phyloP scores from a whole-genome alignment of 2,888 invertebrate genomes.

The Sipha maydis region DNA sequence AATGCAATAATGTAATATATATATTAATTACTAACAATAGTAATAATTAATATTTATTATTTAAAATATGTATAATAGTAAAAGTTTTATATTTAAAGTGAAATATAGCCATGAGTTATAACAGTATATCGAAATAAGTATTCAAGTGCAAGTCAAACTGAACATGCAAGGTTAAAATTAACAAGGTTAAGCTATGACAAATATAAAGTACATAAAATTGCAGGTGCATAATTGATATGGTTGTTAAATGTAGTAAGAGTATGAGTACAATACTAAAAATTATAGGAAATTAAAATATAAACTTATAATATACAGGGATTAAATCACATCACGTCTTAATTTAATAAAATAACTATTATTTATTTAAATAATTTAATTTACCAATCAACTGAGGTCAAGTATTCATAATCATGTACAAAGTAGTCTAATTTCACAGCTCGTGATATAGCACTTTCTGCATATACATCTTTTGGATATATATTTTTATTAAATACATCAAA shows the following conservation, averaged over 20 bases:
- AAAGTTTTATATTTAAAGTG: background rate
- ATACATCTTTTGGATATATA: constrained; percentile 82
- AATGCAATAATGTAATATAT: background rate
- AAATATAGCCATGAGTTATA: background rate
- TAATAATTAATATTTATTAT: background rate
- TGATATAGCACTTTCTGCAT: constrained; percentile 79
- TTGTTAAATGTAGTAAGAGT: background rate
- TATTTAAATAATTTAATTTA: constrained; percentile 66
- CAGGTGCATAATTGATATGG: background rate
- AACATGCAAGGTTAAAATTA: constrained; percentile 24
- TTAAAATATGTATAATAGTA: background rate
- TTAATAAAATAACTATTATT: constrained; percentile 1
- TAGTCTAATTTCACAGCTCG: constrained; percentile 76
- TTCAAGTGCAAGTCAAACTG: background rate
- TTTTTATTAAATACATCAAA: constrained; percentile 85
- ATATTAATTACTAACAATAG: background rate
- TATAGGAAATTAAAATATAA: background rate
- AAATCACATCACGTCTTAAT: background rate
- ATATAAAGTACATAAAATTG: constrained; percentile 2
- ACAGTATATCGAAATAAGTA: background rate
- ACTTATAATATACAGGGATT: background rate
- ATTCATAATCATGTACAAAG: constrained; percentile 76
- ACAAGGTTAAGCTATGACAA: constrained; percentile 10
- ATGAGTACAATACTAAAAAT: background rate
- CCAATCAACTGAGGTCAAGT: constrained; percentile 76